Evolutionary conservation across 2,113 vertebrate genomes (phyloP), one percentile per base, ranked within the genome.

Genomic region (Rhabdornis inornatus): DNA sequence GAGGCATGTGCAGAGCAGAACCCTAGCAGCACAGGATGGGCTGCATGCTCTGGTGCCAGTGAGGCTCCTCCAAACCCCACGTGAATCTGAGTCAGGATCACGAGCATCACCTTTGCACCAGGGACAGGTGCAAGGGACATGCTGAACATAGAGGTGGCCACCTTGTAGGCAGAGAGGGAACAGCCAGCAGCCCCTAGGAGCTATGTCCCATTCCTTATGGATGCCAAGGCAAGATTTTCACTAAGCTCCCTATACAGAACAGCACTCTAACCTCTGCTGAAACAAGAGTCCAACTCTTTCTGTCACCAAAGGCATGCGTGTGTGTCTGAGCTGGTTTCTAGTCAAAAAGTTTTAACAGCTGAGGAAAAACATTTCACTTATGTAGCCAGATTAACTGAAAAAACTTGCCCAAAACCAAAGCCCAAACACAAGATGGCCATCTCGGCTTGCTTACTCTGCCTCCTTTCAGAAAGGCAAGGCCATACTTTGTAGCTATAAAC

Each of bases 1-100:
- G 19, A 74, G 59, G 61, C 45, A 37, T 81, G n/a, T 80, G 78
- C 3, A 37, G 65, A 90, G 81, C 63, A 89, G 74, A 72, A n/a
- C 40, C 68, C 39, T 66, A 52, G 81, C 56, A 85, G 50, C 81
- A 87, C 0, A 5, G 40, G 70, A 77, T 33, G 57, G 75, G 83
- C 83, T 90, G 72, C 55, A 42, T 83, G 87, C 71, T 87, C 65
- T 6, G 2, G 33, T 82, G 83, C 61, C 45, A 75, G 53, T 2
- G 37, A 68, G 53, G 68, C 33, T 90, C n/a, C 64, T 86, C 71
- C 80, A 86, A 86, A 27, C 8, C 56, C 40, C 11, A 3, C 9
- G 30, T 71, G 71, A 78, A 70, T 42, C 68, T 60, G 60, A 94
- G 66, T 64, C 76, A 95, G 64, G 83, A 70, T 81, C 68, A 83